Conservation (phyloP, 2,113 vertebrate species). For the Donacobius atricapilla region DNA sequence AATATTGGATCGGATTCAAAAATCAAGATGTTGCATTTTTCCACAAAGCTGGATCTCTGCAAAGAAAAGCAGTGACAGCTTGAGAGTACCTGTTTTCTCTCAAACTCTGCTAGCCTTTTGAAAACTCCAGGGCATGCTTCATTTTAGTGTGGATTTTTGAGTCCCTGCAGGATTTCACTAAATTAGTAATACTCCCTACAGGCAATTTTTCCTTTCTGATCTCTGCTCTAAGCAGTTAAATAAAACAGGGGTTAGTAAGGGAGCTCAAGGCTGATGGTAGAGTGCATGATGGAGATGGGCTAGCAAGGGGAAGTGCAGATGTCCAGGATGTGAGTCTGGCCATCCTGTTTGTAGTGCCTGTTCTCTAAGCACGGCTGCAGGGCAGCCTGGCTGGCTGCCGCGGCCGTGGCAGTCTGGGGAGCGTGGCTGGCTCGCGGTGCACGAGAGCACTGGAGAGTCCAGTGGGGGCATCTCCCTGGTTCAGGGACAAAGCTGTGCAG, state of each 20-base stretch:
- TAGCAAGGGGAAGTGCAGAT: background rate
- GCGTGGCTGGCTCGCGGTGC: fast-evolving
- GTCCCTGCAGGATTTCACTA: background rate
- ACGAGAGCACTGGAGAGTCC: background rate
- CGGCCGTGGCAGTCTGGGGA: background rate
- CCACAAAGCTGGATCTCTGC: background rate
- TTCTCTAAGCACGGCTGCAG: background rate
- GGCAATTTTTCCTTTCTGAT: background rate
- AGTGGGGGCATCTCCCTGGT: background rate
- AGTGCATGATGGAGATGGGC: background rate
- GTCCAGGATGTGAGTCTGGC: background rate
- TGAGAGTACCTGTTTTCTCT: background rate
- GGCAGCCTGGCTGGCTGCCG: background rate
- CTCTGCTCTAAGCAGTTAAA: background rate
- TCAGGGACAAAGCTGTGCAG: background rate
- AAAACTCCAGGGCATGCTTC: background rate
- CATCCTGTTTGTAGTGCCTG: background rate
- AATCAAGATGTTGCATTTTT: background rate
- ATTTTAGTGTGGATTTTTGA: background rate
- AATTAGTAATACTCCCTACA: background rate
- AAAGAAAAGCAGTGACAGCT: background rate
- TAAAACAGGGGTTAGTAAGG: background rate
- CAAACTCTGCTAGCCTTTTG: background rate
- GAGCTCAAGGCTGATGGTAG: background rate
- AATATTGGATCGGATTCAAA: background rate